These are phyloP conservation scores for Melanotaenia trifasciata DNA, from an alignment of 2,797 vertebrate genomes.

Conservation along the genomic window DNA sequence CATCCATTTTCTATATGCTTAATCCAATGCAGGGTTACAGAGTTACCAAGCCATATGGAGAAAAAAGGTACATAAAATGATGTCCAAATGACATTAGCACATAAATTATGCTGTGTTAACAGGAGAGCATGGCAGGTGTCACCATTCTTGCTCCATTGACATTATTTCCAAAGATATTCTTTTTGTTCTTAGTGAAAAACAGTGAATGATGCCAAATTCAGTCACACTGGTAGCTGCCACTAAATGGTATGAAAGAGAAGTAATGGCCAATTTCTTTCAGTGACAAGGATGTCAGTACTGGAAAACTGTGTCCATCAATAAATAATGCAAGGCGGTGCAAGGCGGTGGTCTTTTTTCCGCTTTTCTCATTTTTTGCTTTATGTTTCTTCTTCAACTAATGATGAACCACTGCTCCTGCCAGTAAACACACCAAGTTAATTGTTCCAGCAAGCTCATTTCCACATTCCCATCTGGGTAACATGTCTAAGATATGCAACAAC, in stretches of 20 bases:
- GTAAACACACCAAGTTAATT: conserved; percentile 16
- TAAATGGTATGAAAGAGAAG: no score
- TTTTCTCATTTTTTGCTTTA: not conserved
- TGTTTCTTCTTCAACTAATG: conserved; percentile 3
- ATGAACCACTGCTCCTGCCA: conserved; percentile 23
- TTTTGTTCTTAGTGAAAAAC: not conserved
- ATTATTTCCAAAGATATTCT: not conserved
- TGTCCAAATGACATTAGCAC: not conserved
- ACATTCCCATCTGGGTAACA: conserved; percentile 31
- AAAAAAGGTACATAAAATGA: not conserved
- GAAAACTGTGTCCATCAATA: not conserved
- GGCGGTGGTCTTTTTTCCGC: not conserved
- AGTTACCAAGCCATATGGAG: not conserved
- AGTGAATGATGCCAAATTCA: not conserved
- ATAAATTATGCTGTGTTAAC: not conserved
- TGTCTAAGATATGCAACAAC: conserved; percentile 48
- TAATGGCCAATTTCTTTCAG: not conserved
- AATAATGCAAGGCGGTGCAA: not conserved
- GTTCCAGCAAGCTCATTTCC: conserved; percentile 16
- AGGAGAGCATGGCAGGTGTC: not conserved
- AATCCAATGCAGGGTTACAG: not conserved
- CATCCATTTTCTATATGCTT: not conserved
- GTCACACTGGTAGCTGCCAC: not conserved
- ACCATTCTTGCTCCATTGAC: not conserved
- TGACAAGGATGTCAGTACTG: not conserved